Evolutionary conservation across 2,113 vertebrate genomes (phyloP), one percentile per base, ranked within the genome.

Genomic region (Mellivora capensis): DNA sequence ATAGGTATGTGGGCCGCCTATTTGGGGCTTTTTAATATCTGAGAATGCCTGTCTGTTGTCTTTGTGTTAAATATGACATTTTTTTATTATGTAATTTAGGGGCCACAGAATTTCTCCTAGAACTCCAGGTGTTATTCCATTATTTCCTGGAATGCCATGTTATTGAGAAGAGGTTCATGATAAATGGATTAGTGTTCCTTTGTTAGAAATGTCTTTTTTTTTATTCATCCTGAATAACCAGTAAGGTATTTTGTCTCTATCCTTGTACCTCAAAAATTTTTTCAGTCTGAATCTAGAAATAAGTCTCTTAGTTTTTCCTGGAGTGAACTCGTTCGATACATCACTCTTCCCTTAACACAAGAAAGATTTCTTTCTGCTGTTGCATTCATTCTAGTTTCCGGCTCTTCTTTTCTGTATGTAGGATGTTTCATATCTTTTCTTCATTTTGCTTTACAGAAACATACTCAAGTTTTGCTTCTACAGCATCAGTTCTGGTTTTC

Each of bases 141-240:
- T 96, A 95, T 93, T 95, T 77, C 74, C 76, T 96, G 47, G 61
- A 69, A 77, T 95, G 52, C 64, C n/a, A 59, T 42, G n/a, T 74
- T 80, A 23, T 25, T 80, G 59, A 79, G 96, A 96, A 86, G 52
- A 47, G 77, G 31, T 61, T 47, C 8, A 1, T 39, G 14, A 13
- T 37, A 89, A 96, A 95, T 69, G 77, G 84, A 81, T 72, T 37
- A 34, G 29, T 31, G 67, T 59, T 94, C 94, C 69, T 89, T 96
- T 94, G 27, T 90, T 90, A 87, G 87, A 80, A 93, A 72, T 89
- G n/a, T 34, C 25, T 74, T 77, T 42, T 90, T 96, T 88, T 83
- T 72, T 49, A 93, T 89, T 93, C n/a, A 25, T 1, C 15, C 47
- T 57, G 39, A 74, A 83, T 90, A 93, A 59, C 0, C 49, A 52